Evolutionary conservation across 2,888 invertebrate species (phyloP).

Genomic region (Geophilus truncorum): DNA sequence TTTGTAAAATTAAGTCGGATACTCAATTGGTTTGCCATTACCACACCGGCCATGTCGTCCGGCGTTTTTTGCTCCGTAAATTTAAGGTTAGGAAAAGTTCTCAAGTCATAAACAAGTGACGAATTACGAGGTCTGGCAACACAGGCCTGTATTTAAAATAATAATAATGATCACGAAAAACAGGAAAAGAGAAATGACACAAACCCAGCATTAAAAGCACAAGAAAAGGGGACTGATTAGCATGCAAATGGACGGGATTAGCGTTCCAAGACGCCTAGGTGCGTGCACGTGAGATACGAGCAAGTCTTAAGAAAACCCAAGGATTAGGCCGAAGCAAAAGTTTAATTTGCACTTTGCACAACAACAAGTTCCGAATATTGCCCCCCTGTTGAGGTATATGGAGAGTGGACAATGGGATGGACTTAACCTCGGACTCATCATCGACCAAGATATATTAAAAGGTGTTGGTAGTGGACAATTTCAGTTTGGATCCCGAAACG

Average conservation of each 20-base stretch:
- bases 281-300: too few species aligned
- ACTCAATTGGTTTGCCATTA: too few species aligned
- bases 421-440: background rate
- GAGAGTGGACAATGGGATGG: background rate
- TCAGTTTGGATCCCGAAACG: background rate
- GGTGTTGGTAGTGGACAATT: background rate
- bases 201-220: background rate
- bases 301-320: background rate
- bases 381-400: background rate
- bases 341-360: background rate
- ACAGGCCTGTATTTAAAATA: background rate
- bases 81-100: too few species aligned
- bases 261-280: background rate
- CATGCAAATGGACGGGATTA: background rate
- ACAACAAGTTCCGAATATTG: background rate
- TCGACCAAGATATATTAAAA: background rate
- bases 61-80: too few species aligned
- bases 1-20: too few species aligned
- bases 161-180: background rate
- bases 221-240: background rate
- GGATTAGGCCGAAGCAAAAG: background rate
- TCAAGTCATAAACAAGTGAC: background rate
- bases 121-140: background rate
- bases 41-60: too few species aligned
- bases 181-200: background rate